Evolutionary conservation across 64 coral and sea anemone species (phyloP), one percentile per base, ranked within the genome.

Genomic region (Orbicella faveolata): DNA sequence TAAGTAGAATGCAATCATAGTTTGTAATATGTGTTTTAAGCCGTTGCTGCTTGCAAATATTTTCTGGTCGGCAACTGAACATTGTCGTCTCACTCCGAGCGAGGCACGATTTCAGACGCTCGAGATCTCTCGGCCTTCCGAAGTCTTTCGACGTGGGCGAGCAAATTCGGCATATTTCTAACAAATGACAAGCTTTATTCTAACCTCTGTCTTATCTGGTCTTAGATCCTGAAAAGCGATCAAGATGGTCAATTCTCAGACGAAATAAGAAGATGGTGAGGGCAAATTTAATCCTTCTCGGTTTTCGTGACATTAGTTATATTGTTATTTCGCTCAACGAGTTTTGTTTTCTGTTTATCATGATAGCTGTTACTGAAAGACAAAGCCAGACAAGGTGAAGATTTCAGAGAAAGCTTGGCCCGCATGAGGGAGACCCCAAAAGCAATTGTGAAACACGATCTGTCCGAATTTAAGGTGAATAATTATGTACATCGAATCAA

Each of bases 221-320:
- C 72, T 72, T 41, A 85, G 95, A 97, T 83, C 91, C 95, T 35
- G 95, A 97, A 78, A 94, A 93, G 33, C 90, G 89, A 52, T 97
- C 95, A 4, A 78, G 95, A 79, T 97, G 95, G 95, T 97, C 95
- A 9, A 90, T 97, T 51, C 88, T 97, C 12, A 90, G 77, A 83
- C 78, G 95, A 39, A 97, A 97, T 89, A 97, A 97, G 44, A 97
- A 97, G 77, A 53, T 94, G 34, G 95, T 97, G 79, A 94, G 92
- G 73, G 25, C 76, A 1, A 64, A 10, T 65, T 87, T 34, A 25
- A 73, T 55, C 1, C 7, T 10, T 34, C 3, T 17, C 15, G 2
- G 57, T n/a, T 81, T 25, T 54, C n/a, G 21, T 52, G 33, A 26
- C 30, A 36, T 19, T 48, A 55, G 4, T 62, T 6, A 39, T 35